A percentile compares a stretch with the other conserved stretches of the same genome.
These are phyloP conservation scores for Brienomyrus longianalis DNA, from an alignment of 2,113 vertebrate species.

Conservation along the genomic window DNA sequence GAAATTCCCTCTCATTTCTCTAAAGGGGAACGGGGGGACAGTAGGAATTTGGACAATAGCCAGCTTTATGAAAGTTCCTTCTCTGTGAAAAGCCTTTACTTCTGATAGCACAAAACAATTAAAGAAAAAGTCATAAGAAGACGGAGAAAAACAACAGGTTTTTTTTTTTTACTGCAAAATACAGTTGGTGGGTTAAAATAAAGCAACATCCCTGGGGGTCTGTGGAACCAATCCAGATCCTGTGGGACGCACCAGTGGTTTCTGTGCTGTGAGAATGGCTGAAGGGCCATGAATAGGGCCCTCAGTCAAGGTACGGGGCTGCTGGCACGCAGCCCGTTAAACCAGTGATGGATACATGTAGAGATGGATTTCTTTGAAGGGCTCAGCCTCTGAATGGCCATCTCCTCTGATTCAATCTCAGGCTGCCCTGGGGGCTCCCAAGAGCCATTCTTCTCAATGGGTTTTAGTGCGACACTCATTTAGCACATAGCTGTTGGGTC, in stretches of 20 bases:
- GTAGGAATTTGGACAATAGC: background rate
- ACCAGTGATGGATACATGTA: background rate
- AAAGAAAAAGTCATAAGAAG: background rate
- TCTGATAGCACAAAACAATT: background rate
- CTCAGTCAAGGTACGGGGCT: background rate
- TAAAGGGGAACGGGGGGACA: background rate
- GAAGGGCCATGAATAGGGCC: background rate
- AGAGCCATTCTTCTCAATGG: background rate
- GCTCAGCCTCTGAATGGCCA: background rate
- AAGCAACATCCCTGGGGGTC: background rate
- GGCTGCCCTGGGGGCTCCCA: constrained; percentile 3
- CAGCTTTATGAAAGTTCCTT: background rate
- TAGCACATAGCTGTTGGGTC: constrained; percentile 29
- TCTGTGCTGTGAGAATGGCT: background rate
- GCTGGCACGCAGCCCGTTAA: background rate
- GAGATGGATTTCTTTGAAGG: background rate
- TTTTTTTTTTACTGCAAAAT: background rate
- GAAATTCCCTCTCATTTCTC: background rate
- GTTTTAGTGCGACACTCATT: constrained; percentile 24
- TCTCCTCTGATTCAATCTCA: constrained; percentile 21
- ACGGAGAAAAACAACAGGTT: background rate
- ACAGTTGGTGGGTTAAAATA: background rate
- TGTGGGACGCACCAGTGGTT: background rate
- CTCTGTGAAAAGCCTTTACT: background rate
- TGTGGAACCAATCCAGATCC: background rate